Percentiles rank a stretch among this genome's conserved stretches.
phyloP scores from a whole-genome alignment of 2,113 vertebrate genomes.

The Holacanthus passer region DNA sequence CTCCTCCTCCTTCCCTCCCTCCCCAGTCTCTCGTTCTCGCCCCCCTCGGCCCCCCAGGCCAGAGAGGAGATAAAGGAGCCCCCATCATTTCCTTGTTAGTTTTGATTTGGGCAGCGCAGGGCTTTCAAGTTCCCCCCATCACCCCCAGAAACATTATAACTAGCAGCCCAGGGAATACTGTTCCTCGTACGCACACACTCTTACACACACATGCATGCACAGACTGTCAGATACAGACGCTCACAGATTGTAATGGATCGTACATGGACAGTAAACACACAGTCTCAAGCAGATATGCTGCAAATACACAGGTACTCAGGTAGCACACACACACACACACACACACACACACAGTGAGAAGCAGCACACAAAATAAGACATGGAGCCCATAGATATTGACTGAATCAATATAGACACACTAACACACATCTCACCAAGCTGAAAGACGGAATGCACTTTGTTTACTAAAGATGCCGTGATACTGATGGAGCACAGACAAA shows the following conservation, averaged over 20 bases:
- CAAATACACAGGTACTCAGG: conserved; percentile 62
- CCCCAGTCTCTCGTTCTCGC: conserved; percentile 77
- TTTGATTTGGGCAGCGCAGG: conserved; percentile 92
- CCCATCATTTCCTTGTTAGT: conserved; percentile 94
- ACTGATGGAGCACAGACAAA: conserved; percentile 62
- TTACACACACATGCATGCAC: conserved; percentile 59
- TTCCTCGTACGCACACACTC: conserved; percentile 61
- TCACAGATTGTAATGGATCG: conserved; percentile 77
- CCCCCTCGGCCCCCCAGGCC: conserved; percentile 85
- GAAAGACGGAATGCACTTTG: conserved; percentile 69
- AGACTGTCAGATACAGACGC: conserved; percentile 74
- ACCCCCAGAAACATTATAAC: conserved; percentile 98
- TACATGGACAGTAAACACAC: conserved; percentile 71
- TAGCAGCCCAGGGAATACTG: conserved; percentile 94
- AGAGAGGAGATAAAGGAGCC: conserved; percentile 90
- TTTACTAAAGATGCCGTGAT: conserved; percentile 65
- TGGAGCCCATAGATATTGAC: conserved; percentile 77
- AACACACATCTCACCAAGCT: conserved; percentile 68
- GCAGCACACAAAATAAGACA: conserved; percentile 61
- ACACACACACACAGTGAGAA: conserved; percentile 35
- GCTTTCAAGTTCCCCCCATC: conserved; percentile 94
- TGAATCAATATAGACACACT: conserved; percentile 79
- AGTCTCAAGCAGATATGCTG: conserved; percentile 62
- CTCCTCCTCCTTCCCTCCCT: conserved; percentile 65
- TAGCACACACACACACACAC: conserved; percentile 46